Evolutionary conservation across 2,888 invertebrate genomes (phyloP).

Genomic region (Chrysina gloriosa): DNA sequence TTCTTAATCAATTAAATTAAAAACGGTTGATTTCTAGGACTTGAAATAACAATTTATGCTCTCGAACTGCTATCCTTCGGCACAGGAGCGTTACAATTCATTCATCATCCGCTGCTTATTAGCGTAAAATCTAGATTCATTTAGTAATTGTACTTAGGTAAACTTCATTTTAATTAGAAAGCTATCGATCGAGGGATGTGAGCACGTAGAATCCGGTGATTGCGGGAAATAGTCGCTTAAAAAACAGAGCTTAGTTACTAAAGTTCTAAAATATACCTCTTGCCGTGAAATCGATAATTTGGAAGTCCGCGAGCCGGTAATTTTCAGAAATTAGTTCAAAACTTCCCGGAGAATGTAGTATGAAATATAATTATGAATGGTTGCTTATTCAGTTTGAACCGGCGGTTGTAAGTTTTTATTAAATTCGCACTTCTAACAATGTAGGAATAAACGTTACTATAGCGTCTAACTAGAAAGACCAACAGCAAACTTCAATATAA

Average conservation of each 20-base stretch:
- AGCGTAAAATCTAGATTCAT: no score
- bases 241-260: neutral
- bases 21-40: no score
- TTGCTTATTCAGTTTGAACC: constrained; percentile 37
- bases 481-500: neutral
- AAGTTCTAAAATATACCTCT: neutral
- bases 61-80: no score
- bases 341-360: constrained; percentile 7
- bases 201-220: no score
- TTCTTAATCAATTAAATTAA: no score
- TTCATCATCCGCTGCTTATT: no score
- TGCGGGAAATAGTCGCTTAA: no score
- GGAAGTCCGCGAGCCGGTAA: constrained; percentile 25
- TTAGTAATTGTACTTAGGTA: neutral
- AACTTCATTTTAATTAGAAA: no score
- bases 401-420: constrained; percentile 38
- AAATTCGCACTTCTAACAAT: constrained; percentile 32
- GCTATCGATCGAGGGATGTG: no score
- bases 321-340: constrained; percentile 34
- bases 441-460: constrained; percentile 25
- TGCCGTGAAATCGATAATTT: constrained; percentile 22
- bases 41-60: no score
- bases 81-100: no score
- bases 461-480: constrained; percentile 8
- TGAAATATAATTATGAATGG: constrained; percentile 33